Percentiles rank a stretch among this genome's conserved stretches.
Conservation (phyloP, 1,140 invertebrate species). For the Monochamus saltuarius region DNA sequence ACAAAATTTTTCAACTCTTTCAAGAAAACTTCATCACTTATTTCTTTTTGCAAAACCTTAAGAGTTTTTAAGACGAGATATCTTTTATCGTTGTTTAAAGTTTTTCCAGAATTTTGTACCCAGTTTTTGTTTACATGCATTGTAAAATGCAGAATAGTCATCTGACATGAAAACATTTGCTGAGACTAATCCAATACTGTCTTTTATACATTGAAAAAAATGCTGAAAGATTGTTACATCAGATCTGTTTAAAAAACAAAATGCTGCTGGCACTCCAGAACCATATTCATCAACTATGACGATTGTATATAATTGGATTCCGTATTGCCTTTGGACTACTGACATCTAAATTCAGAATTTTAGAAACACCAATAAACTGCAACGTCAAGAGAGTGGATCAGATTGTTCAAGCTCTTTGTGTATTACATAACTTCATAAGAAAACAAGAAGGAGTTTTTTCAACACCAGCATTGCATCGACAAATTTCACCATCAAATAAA, state of each 20-base stretch:
- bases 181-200: background rate
- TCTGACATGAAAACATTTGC: slow-evolving; percentile 21
- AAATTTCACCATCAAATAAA: too few species aligned
- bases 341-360: slow-evolving; percentile 1
- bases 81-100: slow-evolving; percentile 13
- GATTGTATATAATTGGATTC: slow-evolving; percentile 18
- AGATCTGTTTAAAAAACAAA: slow-evolving; percentile 18
- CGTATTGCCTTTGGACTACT: slow-evolving; percentile 6
- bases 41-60: background rate
- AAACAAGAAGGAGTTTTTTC: slow-evolving; percentile 5
- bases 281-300: slow-evolving; percentile 20
- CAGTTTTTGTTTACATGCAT: slow-evolving; percentile 24
- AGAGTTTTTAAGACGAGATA: slow-evolving; percentile 1
- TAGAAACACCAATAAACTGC: background rate
- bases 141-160: slow-evolving; percentile 14
- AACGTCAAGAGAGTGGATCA: background rate
- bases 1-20: background rate
- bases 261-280: slow-evolving; percentile 15
- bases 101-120: slow-evolving; percentile 17
- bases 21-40: background rate
- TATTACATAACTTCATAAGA: slow-evolving; percentile 4
- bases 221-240: slow-evolving; percentile 8
- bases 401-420: slow-evolving; percentile 1
- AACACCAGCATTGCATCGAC: too few species aligned
- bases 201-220: slow-evolving; percentile 14